Percentiles rank a stretch among this genome's conserved stretches.
Conservation (phyloP, 2,888 invertebrate genomes). For the Hoplodrina ambigua region DNA sequence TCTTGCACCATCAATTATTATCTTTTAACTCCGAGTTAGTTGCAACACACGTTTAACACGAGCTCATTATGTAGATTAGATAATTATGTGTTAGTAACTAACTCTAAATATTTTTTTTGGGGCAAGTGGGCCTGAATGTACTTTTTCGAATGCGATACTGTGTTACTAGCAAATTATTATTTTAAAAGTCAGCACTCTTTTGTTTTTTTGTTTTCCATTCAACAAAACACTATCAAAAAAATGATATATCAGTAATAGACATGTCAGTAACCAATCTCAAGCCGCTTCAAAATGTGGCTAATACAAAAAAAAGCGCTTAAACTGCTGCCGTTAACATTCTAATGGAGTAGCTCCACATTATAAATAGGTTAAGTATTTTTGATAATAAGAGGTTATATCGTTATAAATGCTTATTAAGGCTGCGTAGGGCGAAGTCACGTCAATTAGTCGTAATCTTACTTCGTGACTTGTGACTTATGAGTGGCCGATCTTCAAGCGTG, state of each 20-base stretch:
- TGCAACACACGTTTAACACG: too few species aligned
- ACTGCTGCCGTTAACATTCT: slow-evolving; percentile 61
- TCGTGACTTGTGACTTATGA: slow-evolving; percentile 89
- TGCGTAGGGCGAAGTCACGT: slow-evolving; percentile 83
- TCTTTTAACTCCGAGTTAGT: too few species aligned
- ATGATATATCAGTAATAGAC: slow-evolving; percentile 35
- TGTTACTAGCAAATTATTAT: slow-evolving; percentile 1
- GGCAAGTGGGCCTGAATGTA: slow-evolving; percentile 16
- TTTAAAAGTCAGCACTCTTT: slow-evolving; percentile 1
- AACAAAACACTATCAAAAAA: slow-evolving; percentile 15
- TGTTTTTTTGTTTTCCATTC: not conserved
- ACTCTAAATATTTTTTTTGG: too few species aligned
- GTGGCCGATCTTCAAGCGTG: slow-evolving; percentile 81
- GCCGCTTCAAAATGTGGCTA: slow-evolving; percentile 32
- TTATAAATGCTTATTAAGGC: slow-evolving; percentile 87
- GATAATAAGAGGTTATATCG: slow-evolving; percentile 86
- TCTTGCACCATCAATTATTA: too few species aligned
- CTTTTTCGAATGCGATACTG: not conserved
- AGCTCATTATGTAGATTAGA: too few species aligned
- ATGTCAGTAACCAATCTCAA: slow-evolving; percentile 35
- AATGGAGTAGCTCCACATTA: slow-evolving; percentile 69
- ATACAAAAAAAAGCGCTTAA: slow-evolving; percentile 52
- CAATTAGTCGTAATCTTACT: slow-evolving; percentile 85
- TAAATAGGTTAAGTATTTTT: slow-evolving; percentile 89
- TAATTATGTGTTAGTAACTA: too few species aligned